phyloP scores from a whole-genome alignment of 2,797 vertebrate species.

The Argya squamiceps region DNA sequence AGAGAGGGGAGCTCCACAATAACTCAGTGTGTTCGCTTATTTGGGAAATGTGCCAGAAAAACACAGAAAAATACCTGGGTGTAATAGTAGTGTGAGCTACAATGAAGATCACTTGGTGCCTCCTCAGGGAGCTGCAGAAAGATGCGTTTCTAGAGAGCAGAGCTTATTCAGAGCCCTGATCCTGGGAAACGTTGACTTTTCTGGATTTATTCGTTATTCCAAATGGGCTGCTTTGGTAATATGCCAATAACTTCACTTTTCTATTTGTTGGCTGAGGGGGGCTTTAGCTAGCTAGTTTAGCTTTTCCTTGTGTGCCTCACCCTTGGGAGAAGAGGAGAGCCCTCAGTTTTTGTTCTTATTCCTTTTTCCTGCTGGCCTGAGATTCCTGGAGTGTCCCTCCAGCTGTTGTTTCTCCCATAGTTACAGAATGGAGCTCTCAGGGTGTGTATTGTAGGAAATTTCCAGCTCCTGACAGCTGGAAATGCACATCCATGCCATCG shows the following conservation, averaged over 20 bases:
- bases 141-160: not conserved
- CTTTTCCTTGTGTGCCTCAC: not conserved
- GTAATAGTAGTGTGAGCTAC: accelerated
- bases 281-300: not conserved
- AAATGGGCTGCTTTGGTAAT: not conserved
- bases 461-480: not conserved
- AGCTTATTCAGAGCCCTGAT: accelerated
- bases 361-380: not conserved
- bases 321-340: not conserved
- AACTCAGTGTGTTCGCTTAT: accelerated
- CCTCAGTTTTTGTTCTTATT: not conserved
- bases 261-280: not conserved
- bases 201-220: not conserved
- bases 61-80: accelerated
- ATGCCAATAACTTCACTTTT: not conserved
- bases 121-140: accelerated
- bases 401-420: not conserved
- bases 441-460: not conserved
- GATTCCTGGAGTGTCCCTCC: not conserved
- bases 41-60: not conserved
- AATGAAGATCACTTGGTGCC: accelerated
- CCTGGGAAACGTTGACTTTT: not conserved
- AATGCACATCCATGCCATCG: accelerated
- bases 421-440: not conserved
- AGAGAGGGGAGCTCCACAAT: accelerated